Percentiles rank a stretch among this genome's conserved stretches.
phyloP scores from a whole-genome alignment of 2,113 vertebrate genomes.

The Marmota flaviventris region DNA sequence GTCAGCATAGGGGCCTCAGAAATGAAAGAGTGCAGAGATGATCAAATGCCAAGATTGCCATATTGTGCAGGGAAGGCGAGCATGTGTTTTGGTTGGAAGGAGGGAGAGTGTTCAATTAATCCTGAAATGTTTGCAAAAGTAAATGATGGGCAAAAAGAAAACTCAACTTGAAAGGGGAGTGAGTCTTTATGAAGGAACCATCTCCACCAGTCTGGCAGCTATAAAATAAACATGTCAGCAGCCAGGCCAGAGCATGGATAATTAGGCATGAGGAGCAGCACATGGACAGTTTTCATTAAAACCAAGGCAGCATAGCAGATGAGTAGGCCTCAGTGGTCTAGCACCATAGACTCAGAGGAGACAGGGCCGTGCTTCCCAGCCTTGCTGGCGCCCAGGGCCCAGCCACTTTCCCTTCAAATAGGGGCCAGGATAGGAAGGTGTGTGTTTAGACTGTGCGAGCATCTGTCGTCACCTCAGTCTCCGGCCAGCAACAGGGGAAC shows the following conservation, averaged over 20 bases:
- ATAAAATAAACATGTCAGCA: slow-evolving; percentile 19
- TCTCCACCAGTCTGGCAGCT: slow-evolving; percentile 55
- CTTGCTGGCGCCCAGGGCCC: neutral
- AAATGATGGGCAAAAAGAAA: slow-evolving; percentile 78
- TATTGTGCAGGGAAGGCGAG: slow-evolving; percentile 67
- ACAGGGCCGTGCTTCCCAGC: neutral
- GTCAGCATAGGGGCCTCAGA: slow-evolving; percentile 63
- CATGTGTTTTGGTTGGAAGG: slow-evolving; percentile 80
- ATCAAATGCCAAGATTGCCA: slow-evolving; percentile 70
- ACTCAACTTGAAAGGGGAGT: slow-evolving; percentile 66
- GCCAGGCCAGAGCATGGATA: neutral
- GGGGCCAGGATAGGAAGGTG: neutral
- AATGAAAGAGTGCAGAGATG: slow-evolving; percentile 26
- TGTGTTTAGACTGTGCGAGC: neutral
- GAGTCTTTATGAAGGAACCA: slow-evolving; percentile 54
- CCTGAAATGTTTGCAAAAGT: slow-evolving; percentile 80
- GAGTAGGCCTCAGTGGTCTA: slow-evolving; percentile 28
- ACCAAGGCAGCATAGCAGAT: slow-evolving; percentile 49
- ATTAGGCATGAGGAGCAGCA: slow-evolving; percentile 42
- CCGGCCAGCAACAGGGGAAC: neutral
- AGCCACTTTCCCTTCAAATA: neutral
- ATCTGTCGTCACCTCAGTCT: neutral
- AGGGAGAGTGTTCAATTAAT: slow-evolving; percentile 78
- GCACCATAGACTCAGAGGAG: neutral
- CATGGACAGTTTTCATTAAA: slow-evolving; percentile 34